Evolutionary conservation across 2,888 invertebrate genomes (phyloP), one percentile per base, ranked within the genome.

Genomic region (Thymelicus sylvestris): DNA sequence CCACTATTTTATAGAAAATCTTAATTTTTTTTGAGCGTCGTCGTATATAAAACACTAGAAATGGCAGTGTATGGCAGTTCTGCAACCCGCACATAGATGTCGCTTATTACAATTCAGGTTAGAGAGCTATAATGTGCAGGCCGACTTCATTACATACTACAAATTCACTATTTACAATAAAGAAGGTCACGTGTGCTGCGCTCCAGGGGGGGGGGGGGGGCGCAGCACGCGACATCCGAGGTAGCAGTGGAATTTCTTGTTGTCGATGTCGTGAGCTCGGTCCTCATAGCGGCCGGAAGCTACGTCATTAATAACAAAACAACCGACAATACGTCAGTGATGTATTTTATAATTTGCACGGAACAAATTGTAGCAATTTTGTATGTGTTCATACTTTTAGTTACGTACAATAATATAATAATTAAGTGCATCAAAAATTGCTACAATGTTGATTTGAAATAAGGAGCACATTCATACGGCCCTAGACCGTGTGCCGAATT

Each of bases 11-110:
- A 66, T 71, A 67, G 52, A 67, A 67, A 71, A 31, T 71, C 13
- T 50, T 57, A 67, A 19, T 44, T 60, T 44, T 60, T 66, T 62
- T 72, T 72, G 71, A 72, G 71, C 71, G 55, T 71, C 63, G 63
- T 71, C 13, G 41, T 64, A 62, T 57, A 60, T 10, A 15, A 67
- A 48, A 71, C 15, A 73, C 75, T 78, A 71, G 57, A 80, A 80
- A 80, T 78, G 78, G 79, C 78, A 75, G 70, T 77, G 71, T 71
- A 71, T 71, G 67, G 66, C 71, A 67, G 67, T 66, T 71, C 31
- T 66, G 59, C 76, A 76, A 75, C 75, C 74, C 72, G 67, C 70
- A 71, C 72, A 72, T 61, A 80, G 79, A 75, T 77, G 78, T 75
- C 79, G 78, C 68, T 77, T 60, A 66, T 70, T 70, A 70, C 70